A percentile compares a stretch with the other conserved stretches of the same genome.
phyloP scores from a whole-genome alignment of 1,140 invertebrate species.

The Camponotus pennsylvanicus region DNA sequence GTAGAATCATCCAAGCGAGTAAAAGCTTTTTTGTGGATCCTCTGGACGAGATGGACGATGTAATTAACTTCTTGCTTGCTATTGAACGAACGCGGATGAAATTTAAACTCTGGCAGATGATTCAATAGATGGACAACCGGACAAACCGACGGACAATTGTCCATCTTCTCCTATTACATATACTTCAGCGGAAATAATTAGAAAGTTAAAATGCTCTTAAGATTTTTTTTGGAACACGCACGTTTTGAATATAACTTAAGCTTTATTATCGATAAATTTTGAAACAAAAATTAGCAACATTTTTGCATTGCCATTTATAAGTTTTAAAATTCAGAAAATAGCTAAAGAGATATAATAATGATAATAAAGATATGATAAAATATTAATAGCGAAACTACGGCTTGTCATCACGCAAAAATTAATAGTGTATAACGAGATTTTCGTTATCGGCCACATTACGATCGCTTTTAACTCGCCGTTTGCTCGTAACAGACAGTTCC shows the following conservation, averaged over 20 bases:
- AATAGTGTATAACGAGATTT: slow-evolving; percentile 27
- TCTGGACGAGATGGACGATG: slow-evolving; percentile 1
- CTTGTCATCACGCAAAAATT: background rate
- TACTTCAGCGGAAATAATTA: slow-evolving; percentile 17
- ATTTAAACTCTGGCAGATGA: slow-evolving; percentile 67
- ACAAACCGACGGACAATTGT: slow-evolving; percentile 40
- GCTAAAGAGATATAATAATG: background rate
- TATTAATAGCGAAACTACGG: slow-evolving; percentile 5
- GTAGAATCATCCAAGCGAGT: slow-evolving; percentile 31
- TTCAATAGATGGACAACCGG: slow-evolving; percentile 57
- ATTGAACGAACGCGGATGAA: slow-evolving; percentile 38
- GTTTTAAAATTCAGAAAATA: too few relatives aligned
- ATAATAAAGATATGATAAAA: background rate
- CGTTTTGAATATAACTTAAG: background rate
- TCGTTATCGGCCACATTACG: slow-evolving; percentile 4
- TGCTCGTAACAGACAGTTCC: slow-evolving; percentile 61
- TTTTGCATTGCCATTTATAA: too few relatives aligned
- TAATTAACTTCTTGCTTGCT: slow-evolving; percentile 45
- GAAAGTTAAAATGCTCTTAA: slow-evolving; percentile 26
- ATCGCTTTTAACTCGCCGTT: slow-evolving; percentile 51
- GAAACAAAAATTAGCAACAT: background rate
- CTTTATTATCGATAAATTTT: background rate
- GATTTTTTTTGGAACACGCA: background rate
- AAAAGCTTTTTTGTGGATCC: slow-evolving; percentile 55
- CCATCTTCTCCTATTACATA: slow-evolving; percentile 65